Conservation (phyloP, 2,113 vertebrate genomes). For the Leptocoma aspasia region DNA sequence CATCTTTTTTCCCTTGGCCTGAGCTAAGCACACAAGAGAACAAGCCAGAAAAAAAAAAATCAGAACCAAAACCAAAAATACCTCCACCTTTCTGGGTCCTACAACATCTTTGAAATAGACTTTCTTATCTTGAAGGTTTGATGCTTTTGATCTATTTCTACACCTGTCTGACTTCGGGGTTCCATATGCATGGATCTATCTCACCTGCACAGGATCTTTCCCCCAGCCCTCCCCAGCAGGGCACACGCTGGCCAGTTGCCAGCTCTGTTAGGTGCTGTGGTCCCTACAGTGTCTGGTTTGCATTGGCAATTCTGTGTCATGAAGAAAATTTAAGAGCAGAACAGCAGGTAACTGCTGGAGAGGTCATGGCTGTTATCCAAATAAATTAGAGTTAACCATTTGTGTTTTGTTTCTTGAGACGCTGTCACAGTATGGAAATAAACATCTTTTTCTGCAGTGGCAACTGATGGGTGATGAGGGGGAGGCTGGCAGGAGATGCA, state of each 20-base stretch:
- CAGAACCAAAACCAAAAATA: not conserved
- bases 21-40: not conserved
- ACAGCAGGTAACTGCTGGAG: not conserved
- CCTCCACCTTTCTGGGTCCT: not conserved
- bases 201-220: not conserved
- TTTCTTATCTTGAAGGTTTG: constrained; percentile 6
- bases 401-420: not conserved
- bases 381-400: not conserved
- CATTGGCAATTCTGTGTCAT: not conserved
- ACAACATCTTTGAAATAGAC: not conserved
- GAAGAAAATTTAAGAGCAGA: not conserved
- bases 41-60: not conserved
- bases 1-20: not conserved
- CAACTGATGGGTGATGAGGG: not conserved
- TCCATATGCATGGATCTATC: not conserved
- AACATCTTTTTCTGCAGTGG: not conserved
- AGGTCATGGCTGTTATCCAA: not conserved
- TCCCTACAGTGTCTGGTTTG: not conserved
- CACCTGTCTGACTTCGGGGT: not conserved
- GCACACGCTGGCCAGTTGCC: not conserved
- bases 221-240: not conserved
- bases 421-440: not conserved
- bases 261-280: not conserved
- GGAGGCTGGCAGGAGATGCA: not conserved
- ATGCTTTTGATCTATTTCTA: not conserved